These are phyloP conservation scores for Conus ventricosus DNA, from an alignment of 1,140 invertebrate species.

Conservation along the genomic window DNA sequence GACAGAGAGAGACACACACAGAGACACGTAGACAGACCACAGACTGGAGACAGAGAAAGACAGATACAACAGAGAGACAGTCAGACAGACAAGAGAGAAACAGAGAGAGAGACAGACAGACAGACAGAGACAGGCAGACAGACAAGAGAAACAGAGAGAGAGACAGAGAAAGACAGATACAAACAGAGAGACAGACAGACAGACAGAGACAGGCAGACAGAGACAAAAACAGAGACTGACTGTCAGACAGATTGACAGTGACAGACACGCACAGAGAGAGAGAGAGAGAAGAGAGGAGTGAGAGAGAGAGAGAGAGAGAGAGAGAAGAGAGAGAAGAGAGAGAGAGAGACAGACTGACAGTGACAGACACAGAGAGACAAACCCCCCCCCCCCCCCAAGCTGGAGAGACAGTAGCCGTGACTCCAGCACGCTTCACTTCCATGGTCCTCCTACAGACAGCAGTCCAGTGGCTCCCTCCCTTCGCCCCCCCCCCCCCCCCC, in stretches of 20 bases:
- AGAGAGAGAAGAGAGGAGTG: no score
- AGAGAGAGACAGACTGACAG: background rate
- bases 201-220: background rate
- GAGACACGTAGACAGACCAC: background rate
- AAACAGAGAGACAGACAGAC: background rate
- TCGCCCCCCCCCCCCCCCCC: background rate
- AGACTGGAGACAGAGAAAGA: background rate
- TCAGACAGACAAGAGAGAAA: background rate
- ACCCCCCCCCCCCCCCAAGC: background rate
- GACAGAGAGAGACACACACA: background rate
- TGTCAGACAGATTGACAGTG: background rate
- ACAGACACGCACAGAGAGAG: no score
- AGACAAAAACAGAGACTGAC: background rate
- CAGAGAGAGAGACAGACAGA: constrained; percentile 15
- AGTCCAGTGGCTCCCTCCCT: background rate
- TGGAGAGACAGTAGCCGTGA: no score
- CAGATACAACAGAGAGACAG: background rate
- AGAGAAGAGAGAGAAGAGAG: no score
- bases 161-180: background rate
- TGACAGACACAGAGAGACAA: background rate
- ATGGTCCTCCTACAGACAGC: background rate
- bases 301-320: no score
- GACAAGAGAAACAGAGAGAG: no score
- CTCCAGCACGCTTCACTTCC: no score
- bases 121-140: no score